Conservation (phyloP, 2,113 vertebrate genomes). For the Amazona vittata region DNA sequence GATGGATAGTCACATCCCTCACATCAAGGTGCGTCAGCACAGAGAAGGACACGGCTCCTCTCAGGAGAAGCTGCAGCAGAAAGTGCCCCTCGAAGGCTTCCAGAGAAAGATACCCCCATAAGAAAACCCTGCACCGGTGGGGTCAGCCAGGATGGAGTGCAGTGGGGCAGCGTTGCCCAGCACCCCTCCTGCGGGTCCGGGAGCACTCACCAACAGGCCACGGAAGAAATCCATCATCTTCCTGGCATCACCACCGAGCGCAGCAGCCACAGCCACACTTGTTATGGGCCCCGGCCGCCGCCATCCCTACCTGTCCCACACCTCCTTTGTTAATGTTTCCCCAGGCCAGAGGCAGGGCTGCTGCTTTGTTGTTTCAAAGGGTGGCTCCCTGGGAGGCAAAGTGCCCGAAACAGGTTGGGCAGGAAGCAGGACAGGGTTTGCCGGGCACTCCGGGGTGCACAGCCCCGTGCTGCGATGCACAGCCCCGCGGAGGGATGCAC, state of each 20-base stretch:
- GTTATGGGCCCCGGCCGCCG: not conserved
- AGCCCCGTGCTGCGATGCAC: accelerated
- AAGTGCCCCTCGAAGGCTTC: not conserved
- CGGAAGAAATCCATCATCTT: conserved; percentile 61
- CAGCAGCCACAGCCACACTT: not conserved
- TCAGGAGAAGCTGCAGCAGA: not conserved
- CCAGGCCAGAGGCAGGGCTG: not conserved
- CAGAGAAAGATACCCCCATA: not conserved
- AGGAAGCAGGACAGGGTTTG: not conserved
- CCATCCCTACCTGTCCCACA: conserved; percentile 37
- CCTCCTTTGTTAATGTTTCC: conserved; percentile 20
- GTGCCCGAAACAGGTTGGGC: conserved; percentile 42
- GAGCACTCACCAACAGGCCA: conserved; percentile 68
- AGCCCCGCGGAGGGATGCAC: accelerated
- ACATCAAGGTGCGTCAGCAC: not conserved
- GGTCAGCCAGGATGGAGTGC: not conserved
- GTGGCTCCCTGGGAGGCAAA: conserved; percentile 16
- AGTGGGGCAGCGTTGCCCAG: not conserved
- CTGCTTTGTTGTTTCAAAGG: not conserved
- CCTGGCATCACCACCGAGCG: not conserved
- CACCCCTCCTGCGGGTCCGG: accelerated
- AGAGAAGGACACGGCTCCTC: accelerated
- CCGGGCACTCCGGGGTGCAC: not conserved
- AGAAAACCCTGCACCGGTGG: not conserved
- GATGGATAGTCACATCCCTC: not conserved